Evolutionary conservation across 2,888 invertebrate genomes (phyloP).

Genomic region (Tenthredo scrophulariae): DNA sequence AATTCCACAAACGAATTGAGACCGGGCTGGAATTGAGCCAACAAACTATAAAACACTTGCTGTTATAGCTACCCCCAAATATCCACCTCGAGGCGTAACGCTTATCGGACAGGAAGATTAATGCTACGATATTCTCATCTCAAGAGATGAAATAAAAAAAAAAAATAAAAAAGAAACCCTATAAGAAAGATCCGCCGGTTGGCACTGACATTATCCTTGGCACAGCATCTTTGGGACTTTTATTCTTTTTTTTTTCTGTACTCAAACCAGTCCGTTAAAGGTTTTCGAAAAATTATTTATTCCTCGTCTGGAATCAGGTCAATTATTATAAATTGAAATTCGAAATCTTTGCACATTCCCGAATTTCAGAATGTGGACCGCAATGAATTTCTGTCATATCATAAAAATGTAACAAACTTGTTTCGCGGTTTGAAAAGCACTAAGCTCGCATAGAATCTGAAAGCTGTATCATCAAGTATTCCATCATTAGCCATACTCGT

Average conservation of each 20-base stretch:
- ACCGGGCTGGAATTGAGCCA: conserved; percentile 22
- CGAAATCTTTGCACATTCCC: background rate
- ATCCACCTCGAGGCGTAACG: conserved; percentile 10
- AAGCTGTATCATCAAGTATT: background rate
- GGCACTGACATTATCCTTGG: conserved; percentile 18
- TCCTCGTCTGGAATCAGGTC: background rate
- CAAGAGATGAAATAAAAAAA: background rate
- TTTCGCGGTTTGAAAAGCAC: background rate
- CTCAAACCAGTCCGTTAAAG: background rate
- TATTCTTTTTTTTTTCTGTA: background rate
- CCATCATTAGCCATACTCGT: background rate
- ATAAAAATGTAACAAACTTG: background rate
- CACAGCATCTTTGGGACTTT: background rate
- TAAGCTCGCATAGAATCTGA: background rate
- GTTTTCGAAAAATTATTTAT: background rate
- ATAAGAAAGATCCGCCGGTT: background rate
- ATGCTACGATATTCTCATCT: conserved; percentile 8
- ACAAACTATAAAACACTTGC: conserved; percentile 21
- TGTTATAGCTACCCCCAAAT: background rate
- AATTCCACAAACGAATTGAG: conserved; percentile 22
- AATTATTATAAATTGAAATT: background rate
- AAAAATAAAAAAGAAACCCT: background rate
- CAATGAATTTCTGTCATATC: background rate
- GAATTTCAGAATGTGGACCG: background rate
- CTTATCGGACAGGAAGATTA: conserved; percentile 30